Evolutionary conservation across 2,888 invertebrate species (phyloP).

Genomic region (Amaurobius ferox): DNA sequence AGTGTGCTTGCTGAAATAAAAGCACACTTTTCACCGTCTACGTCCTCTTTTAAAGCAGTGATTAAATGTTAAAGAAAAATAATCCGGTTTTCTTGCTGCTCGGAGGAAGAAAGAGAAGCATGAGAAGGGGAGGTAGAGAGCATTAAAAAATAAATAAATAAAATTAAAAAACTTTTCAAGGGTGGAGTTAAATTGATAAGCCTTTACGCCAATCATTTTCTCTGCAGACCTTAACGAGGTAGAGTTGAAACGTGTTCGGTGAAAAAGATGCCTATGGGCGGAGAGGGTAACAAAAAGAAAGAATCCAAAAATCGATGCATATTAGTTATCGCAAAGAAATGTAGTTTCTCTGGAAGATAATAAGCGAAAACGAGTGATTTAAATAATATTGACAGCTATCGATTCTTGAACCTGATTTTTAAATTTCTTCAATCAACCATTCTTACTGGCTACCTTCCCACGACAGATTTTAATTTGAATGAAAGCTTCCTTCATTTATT

Average conservation of each 20-base stretch:
- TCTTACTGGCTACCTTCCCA: background rate
- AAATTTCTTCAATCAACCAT: background rate
- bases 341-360: conserved; percentile 46
- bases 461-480: background rate
- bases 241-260: conserved; percentile 55
- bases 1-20: conserved; percentile 40
- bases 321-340: conserved; percentile 60
- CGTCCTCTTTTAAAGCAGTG: conserved; percentile 66
- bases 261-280: conserved; percentile 47
- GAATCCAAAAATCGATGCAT: conserved; percentile 50
- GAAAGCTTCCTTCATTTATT: background rate
- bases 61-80: conserved; percentile 71
- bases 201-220: conserved; percentile 71
- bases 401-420: background rate
- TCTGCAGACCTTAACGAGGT: conserved; percentile 63
- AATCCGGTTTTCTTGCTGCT: conserved; percentile 57
- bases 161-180: conserved; percentile 34
- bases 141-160: conserved; percentile 32
- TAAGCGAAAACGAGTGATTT: background rate
- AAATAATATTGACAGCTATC: background rate
- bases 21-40: conserved; percentile 57
- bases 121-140: conserved; percentile 19
- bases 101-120: conserved; percentile 23
- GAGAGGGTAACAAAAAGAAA: conserved; percentile 27
- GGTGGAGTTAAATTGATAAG: conserved; percentile 72